Conservation (phyloP, 2,797 vertebrate species). For the Oryzias sinensis region DNA sequence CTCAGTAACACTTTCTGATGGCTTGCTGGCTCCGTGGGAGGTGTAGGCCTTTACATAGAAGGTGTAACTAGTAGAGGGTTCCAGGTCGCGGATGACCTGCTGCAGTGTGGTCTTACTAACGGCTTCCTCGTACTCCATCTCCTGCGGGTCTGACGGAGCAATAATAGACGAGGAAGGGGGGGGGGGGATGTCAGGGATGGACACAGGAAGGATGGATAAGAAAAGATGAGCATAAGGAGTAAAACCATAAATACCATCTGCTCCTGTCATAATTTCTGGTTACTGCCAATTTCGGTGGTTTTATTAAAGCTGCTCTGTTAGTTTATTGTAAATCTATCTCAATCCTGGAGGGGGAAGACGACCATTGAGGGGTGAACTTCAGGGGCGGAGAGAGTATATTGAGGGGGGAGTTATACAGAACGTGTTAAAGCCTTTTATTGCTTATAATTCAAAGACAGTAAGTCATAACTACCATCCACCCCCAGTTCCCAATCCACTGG, state of each 20-base stretch:
- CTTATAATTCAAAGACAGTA: constrained; percentile 61
- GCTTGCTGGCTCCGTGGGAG: constrained; percentile 92
- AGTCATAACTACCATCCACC: constrained; percentile 59
- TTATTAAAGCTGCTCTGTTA: constrained; percentile 49
- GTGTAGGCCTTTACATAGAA: constrained; percentile 99
- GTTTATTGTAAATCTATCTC: constrained; percentile 54
- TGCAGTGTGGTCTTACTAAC: constrained; percentile 95
- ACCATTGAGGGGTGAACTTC: constrained; percentile 37
- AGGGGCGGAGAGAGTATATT: constrained; percentile 32
- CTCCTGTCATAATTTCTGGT: constrained; percentile 53
- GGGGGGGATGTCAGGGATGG: neutral
- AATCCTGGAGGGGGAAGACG: constrained; percentile 33
- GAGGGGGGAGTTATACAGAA: constrained; percentile 28
- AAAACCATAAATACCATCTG: constrained; percentile 48
- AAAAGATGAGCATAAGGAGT: constrained; percentile 22
- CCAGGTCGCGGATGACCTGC: constrained; percentile 91
- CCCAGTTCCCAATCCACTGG: constrained; percentile 45
- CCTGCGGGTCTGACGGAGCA: constrained; percentile 83
- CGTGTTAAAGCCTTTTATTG: constrained; percentile 60
- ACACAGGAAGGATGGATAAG: constrained; percentile 14
- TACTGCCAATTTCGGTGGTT: constrained; percentile 56
- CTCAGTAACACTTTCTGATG: constrained; percentile 82
- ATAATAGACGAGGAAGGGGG: constrained; percentile 8
- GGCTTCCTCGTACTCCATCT: constrained; percentile 97
- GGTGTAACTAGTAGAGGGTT: constrained; percentile 93